These are phyloP conservation scores for Dimorphilus gyrociliatus DNA, from an alignment of 2,888 invertebrate genomes.

Conservation along the genomic window DNA sequence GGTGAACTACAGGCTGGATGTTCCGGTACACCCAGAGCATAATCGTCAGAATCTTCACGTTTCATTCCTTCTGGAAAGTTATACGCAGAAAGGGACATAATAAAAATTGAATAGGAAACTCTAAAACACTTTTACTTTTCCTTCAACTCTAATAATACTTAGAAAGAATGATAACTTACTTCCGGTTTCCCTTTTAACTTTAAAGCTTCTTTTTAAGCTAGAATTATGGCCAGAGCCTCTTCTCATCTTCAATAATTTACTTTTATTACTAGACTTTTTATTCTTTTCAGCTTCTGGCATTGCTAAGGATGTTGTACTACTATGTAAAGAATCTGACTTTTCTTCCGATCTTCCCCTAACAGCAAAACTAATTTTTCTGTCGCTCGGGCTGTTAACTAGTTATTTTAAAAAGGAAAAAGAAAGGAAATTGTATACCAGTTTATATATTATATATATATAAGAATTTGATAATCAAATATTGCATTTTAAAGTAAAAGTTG, in stretches of 20 bases:
- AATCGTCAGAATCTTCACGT: too few species aligned
- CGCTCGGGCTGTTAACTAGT: constrained; percentile 21
- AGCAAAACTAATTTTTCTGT: constrained; percentile 37
- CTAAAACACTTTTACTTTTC: too few species aligned
- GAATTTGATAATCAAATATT: not conserved
- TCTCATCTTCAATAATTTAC: constrained; percentile 30
- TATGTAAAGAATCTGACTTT: constrained; percentile 33
- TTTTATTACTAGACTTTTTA: constrained; percentile 14
- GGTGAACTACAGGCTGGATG: too few species aligned
- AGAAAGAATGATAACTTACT: constrained; percentile 10
- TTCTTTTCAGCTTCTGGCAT: constrained; percentile 10
- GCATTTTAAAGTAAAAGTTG: too few species aligned
- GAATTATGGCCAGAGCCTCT: constrained; percentile 36
- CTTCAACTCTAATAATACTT: too few species aligned
- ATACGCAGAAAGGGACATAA: too few species aligned
- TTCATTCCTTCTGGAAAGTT: too few species aligned
- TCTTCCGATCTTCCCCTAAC: constrained; percentile 27
- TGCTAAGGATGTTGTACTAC: constrained; percentile 32
- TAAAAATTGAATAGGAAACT: too few species aligned
- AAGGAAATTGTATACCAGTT: not conserved
- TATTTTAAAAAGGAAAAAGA: not conserved
- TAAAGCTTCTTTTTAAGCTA: constrained; percentile 39
- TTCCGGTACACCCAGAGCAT: too few species aligned
- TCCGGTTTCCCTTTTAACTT: constrained; percentile 58
- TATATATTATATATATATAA: not conserved